Evolutionary conservation across 2,113 vertebrate species (phyloP).

Genomic region (Xiphophorus maculatus): DNA sequence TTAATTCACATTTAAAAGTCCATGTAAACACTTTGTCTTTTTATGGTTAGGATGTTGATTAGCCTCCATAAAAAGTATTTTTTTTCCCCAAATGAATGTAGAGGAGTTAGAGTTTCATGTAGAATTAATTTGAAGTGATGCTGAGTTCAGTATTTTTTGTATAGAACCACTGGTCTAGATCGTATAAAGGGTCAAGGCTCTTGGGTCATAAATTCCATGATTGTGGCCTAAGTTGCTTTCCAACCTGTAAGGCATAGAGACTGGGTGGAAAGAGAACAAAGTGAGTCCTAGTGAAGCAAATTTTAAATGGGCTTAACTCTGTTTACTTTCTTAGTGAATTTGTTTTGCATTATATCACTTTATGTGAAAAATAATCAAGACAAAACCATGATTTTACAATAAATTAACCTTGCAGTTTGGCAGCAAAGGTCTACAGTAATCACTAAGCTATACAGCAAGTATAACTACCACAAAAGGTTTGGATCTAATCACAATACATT

Average conservation of each 20-base stretch:
- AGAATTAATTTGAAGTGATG: neutral
- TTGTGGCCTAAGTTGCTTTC: neutral
- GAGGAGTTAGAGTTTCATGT: neutral
- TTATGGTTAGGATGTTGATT: no score
- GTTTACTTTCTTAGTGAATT: neutral
- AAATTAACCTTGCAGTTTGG: no score
- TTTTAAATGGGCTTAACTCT: neutral
- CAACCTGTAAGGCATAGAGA: neutral
- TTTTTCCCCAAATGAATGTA: no score
- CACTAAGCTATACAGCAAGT: neutral
- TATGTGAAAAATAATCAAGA: neutral
- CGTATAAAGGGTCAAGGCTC: neutral
- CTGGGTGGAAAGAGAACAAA: neutral
- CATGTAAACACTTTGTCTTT: no score
- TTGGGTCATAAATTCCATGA: neutral
- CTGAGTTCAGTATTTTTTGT: neutral
- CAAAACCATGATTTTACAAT: no score
- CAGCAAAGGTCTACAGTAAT: neutral
- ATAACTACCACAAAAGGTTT: conserved; percentile 3
- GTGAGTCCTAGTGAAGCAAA: no score
- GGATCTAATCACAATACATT: conserved; percentile 28
- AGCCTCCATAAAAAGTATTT: no score
- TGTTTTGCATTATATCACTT: neutral
- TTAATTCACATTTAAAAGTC: no score
- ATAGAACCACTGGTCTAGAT: neutral